These are phyloP conservation scores for Chrosomus eos DNA, from an alignment of 2,797 vertebrate genomes.

Conservation along the genomic window DNA sequence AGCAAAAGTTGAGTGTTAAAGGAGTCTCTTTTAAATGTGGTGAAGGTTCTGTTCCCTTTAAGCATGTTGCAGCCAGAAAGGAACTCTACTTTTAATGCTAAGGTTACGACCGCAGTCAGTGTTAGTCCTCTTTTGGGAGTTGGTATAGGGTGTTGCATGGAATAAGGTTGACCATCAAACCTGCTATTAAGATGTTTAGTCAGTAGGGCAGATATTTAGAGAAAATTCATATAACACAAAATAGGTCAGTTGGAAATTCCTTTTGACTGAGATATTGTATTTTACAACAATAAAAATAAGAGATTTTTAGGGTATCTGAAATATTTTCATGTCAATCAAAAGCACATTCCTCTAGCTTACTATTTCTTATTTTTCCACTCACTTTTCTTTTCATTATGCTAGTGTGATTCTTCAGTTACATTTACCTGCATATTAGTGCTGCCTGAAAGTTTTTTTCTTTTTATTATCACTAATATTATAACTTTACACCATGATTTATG, in stretches of 20 bases:
- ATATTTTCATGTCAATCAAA: slow-evolving; percentile 46
- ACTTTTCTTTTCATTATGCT: background rate
- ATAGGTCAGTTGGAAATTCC: slow-evolving; percentile 78
- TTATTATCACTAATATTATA: background rate
- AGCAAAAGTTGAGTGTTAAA: background rate
- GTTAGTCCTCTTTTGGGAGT: slow-evolving; percentile 57
- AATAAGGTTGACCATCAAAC: slow-evolving; percentile 61
- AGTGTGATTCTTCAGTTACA: slow-evolving; percentile 21
- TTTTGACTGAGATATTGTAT: slow-evolving; percentile 69
- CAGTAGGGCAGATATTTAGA: slow-evolving; percentile 55
- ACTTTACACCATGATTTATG: background rate
- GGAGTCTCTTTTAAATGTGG: background rate
- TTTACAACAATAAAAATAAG: slow-evolving; percentile 68
- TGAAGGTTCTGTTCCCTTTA: background rate
- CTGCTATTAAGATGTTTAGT: slow-evolving; percentile 74
- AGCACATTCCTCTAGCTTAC: slow-evolving; percentile 25
- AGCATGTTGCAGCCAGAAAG: background rate
- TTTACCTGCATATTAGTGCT: background rate
- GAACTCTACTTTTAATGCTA: background rate
- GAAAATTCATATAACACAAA: slow-evolving; percentile 69
- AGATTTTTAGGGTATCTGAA: slow-evolving; percentile 60
- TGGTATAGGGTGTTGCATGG: slow-evolving; percentile 64
- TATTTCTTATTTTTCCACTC: slow-evolving; percentile 22
- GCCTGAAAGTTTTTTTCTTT: background rate
- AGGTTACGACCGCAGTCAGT: background rate